Evolutionary conservation across 2,888 invertebrate genomes (phyloP), one percentile per base, ranked within the genome.

Genomic region (Ormyrus rosae): DNA sequence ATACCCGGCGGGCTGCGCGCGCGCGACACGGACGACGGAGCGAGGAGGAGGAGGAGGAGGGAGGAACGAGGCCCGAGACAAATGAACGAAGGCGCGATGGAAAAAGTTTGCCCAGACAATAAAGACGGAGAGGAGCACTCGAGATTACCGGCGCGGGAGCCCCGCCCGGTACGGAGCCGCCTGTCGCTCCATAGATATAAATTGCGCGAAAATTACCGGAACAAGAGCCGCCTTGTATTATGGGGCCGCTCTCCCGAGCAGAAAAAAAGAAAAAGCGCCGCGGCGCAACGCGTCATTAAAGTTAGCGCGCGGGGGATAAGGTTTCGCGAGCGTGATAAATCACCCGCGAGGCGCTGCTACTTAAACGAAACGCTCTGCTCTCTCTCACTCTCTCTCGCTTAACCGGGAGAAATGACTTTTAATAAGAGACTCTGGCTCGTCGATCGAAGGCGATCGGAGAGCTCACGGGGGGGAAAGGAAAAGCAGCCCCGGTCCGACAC

Each of bases 311-410:
- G n/a, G 48, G 48, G 64, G n/a, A 78, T 81, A 75, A 64, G 78
- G 80, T 79, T 80, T 84, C 84, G 81, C 84, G 83, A 85, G 68
- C 78, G 81, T 84, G 85, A 88, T 87, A 86, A 88, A 88, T 88
- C 85, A 87, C 84, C 83, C 83, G 85, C 84, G 34, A 68, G 85
- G 85, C 83, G 85, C 83, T 84, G 84, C 84, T 84, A 85, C 87
- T 87, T 84, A 86, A 86, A 86, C 85, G 85, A 85, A 85, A 84
- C 85, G 84, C 84, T 85, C 84, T 83, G 83, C 34, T 34, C 34
- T 34, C 34, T 34, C 34, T 13, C 13, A 13, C 13, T 13, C 34
- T 34, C 34, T 34, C 34, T 34, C 34, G 34, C 50, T 46, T 69
- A 69, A 79, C 51, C 10, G 13, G 19, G 83, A 84, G 83, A 85